Base-by-base conservation (phyloP, 2,113 vertebrate genomes). In the Microcebus griseorufus region DNA sequence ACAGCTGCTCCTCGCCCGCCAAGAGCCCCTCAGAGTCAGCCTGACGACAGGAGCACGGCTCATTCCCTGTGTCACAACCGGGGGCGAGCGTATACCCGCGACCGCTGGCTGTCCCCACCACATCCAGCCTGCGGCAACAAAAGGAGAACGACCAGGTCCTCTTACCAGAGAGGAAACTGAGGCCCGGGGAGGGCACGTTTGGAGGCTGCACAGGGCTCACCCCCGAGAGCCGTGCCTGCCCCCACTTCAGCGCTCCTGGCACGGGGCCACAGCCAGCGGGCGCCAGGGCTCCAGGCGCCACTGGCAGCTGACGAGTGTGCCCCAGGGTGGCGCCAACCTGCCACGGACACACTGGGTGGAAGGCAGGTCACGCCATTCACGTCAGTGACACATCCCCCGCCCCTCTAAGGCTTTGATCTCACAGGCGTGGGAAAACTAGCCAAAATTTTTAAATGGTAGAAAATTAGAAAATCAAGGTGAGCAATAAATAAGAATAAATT, bases 301-400 rank as follows among this genome's bases (percentile, higher is more conserved):
- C 37, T 3, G 9, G 42, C 70, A 18, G 42, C 10, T 27, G 60
- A 64, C 42, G 5, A 27, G 53, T 0, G 18, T 9, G 60, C 73
- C n/a, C 16, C 0, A 5, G 78, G 82, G 62, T 11, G 48, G 37
- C 0, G 1, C 45, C 60, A 2, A 7, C 1, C 51, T 1, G 34
- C 37, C 60, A n/a, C 0, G 1, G 42, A n/a, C 25, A 5, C 25
- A 7, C 16, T 1, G 4, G 0, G 5, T 3, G 62, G 42, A 39
- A 45, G 16, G 17, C 14, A 6, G 12, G 23, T 34, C 34, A 14
- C 0, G 48, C 11, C 23, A 4, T 5, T 34, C 25, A 9, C 0
- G 8, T 10, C n/a, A 14, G 3, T 5, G 42, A 32, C 10, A 1
- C 4, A 18, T 25, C 1, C 20, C 11, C 6, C 3, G 8, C 4